Conservation (phyloP, 2,888 invertebrate genomes). For the Drosophila percnosoma region DNA sequence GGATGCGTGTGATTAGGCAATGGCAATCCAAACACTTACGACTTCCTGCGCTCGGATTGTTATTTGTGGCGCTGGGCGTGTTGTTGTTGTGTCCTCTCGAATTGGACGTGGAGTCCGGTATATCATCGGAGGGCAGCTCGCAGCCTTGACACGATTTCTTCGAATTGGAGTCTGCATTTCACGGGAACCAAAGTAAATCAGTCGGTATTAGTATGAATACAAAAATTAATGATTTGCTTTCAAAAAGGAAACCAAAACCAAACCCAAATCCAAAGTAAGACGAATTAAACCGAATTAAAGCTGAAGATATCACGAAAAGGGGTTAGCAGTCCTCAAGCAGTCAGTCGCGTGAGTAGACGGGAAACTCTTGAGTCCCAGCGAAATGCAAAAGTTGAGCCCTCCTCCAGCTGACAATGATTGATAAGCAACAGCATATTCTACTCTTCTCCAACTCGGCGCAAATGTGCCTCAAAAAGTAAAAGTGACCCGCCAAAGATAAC, state of each 20-base stretch:
- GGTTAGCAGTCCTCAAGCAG: slow-evolving; percentile 26
- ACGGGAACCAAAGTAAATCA: slow-evolving; percentile 56
- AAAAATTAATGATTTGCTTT: slow-evolving; percentile 73
- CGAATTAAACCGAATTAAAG: slow-evolving; percentile 26
- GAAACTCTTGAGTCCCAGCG: slow-evolving; percentile 51
- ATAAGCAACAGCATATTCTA: slow-evolving; percentile 77
- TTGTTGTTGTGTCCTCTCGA: slow-evolving; percentile 91
- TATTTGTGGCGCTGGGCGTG: slow-evolving; percentile 91
- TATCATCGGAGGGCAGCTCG: slow-evolving; percentile 90
- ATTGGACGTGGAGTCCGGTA: slow-evolving; percentile 88
- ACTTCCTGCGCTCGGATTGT: slow-evolving; percentile 87
- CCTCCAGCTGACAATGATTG: slow-evolving; percentile 81
- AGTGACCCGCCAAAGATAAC: slow-evolving; percentile 65
- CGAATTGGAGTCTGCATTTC: slow-evolving; percentile 85
- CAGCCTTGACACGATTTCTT: slow-evolving; percentile 92
- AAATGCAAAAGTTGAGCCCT: slow-evolving; percentile 64
- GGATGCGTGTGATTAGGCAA: neutral
- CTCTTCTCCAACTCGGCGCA: slow-evolving; percentile 61
- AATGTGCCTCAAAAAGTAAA: slow-evolving; percentile 76
- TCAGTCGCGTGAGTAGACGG: slow-evolving; percentile 38
- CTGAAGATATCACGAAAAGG: slow-evolving; percentile 37
- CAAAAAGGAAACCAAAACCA: slow-evolving; percentile 38
- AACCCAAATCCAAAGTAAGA: slow-evolving; percentile 4
- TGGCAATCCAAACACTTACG: slow-evolving; percentile 73
- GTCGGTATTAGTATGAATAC: slow-evolving; percentile 36